Evolutionary conservation across 2,113 vertebrate genomes (phyloP).

Genomic region (Sigmodon hispidus): DNA sequence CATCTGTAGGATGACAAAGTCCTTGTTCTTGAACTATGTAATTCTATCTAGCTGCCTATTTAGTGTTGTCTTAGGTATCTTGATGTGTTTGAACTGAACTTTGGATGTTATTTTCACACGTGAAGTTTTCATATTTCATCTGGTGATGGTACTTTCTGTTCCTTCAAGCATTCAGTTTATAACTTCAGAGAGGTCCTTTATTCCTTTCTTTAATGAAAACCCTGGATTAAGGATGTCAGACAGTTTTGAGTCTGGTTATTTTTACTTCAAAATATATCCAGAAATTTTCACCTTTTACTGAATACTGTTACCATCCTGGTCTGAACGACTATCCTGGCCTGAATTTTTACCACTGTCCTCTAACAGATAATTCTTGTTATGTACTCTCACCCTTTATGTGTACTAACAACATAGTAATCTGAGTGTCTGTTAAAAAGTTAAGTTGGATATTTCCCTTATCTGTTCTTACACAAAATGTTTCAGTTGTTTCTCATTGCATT

Average conservation of each 20-base stretch:
- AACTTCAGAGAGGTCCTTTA: neutral
- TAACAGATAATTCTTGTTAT: neutral
- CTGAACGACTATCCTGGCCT: neutral
- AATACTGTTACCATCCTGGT: neutral
- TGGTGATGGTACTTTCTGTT: neutral
- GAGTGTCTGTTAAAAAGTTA: slow-evolving; percentile 22
- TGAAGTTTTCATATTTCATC: neutral
- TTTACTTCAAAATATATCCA: slow-evolving; percentile 36
- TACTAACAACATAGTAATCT: neutral
- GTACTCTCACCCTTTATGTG: neutral
- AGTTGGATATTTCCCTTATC: neutral
- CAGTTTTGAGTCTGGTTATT: neutral
- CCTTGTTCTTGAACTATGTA: neutral
- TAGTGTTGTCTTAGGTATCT: slow-evolving; percentile 18
- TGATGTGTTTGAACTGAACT: neutral
- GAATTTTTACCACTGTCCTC: neutral
- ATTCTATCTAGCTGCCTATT: neutral
- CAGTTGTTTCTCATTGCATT: slow-evolving; percentile 43
- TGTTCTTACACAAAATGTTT: neutral
- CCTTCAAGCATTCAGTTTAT: neutral
- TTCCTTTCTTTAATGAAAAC: neutral
- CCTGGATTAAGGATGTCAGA: neutral
- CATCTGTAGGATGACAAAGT: neutral
- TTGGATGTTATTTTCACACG: neutral
- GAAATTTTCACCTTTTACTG: neutral